phyloP scores from a whole-genome alignment of 2,113 vertebrate genomes.

The Anolis carolinensis region DNA sequence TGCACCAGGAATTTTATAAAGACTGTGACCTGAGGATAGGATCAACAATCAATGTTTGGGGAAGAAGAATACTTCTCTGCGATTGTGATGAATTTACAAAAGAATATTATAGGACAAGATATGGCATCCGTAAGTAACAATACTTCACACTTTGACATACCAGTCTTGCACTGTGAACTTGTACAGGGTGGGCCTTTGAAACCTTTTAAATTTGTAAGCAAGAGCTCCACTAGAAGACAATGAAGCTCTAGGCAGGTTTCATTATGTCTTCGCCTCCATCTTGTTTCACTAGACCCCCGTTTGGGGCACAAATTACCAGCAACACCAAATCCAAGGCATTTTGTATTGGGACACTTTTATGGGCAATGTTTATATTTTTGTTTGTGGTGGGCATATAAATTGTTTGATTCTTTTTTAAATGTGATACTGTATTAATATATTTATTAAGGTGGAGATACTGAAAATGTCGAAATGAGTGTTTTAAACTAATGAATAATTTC shows the following conservation, averaged over 20 bases:
- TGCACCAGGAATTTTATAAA: slow-evolving; percentile 85
- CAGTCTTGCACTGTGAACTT: slow-evolving; percentile 38
- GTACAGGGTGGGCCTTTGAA: not conserved
- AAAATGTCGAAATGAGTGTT: not conserved
- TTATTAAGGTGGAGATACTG: not conserved
- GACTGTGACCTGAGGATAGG: slow-evolving; percentile 88
- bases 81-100: slow-evolving; percentile 95
- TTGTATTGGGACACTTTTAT: not conserved
- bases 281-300: not conserved
- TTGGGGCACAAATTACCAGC: not conserved
- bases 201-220: slow-evolving; percentile 17
- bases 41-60: slow-evolving; percentile 87
- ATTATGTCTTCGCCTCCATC: not conserved
- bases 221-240: slow-evolving; percentile 51
- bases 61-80: slow-evolving; percentile 83
- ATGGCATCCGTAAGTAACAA: slow-evolving; percentile 84
- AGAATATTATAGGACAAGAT: slow-evolving; percentile 87
- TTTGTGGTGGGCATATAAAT: not conserved
- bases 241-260: slow-evolving; percentile 40
- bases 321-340: not conserved
- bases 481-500: not conserved
- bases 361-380: not conserved
- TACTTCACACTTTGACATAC: slow-evolving; percentile 47
- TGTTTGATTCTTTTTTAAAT: too few species aligned
- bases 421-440: too few species aligned